These are phyloP conservation scores for Apus apus DNA, from an alignment of 2,113 vertebrate genomes.

Conservation along the genomic window DNA sequence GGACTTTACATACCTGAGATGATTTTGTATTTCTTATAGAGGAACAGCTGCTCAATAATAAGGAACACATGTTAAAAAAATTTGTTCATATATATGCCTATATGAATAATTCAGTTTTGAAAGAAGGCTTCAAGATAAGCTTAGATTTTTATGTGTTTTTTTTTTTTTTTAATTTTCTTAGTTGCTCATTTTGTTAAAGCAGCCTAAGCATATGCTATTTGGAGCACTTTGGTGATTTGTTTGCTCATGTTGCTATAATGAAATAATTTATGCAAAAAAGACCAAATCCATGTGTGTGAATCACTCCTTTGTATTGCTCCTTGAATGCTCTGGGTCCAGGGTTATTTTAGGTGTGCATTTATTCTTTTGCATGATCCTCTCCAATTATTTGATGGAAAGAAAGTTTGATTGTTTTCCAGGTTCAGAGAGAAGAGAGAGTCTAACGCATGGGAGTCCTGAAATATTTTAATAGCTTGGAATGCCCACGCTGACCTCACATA, in stretches of 20 bases:
- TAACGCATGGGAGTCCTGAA: neutral
- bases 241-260: neutral
- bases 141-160: neutral
- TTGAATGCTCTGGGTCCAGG: neutral
- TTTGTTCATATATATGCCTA: neutral
- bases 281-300: neutral
- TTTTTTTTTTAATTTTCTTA: neutral
- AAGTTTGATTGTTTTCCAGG: neutral
- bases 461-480: neutral
- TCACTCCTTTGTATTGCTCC: neutral
- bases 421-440: neutral
- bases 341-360: neutral
- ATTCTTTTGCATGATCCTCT: neutral
- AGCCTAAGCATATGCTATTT: neutral
- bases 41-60: neutral
- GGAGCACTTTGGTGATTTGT: neutral
- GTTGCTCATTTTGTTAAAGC: neutral
- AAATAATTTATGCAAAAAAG: neutral
- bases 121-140: neutral
- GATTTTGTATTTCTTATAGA: neutral
- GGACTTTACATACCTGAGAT: neutral
- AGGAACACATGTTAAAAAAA: neutral
- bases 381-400: neutral
- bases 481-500: fast-evolving
- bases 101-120: neutral